These are phyloP conservation scores for Pelosia muscerda DNA, from an alignment of 2,888 invertebrate genomes.

Conservation along the genomic window DNA sequence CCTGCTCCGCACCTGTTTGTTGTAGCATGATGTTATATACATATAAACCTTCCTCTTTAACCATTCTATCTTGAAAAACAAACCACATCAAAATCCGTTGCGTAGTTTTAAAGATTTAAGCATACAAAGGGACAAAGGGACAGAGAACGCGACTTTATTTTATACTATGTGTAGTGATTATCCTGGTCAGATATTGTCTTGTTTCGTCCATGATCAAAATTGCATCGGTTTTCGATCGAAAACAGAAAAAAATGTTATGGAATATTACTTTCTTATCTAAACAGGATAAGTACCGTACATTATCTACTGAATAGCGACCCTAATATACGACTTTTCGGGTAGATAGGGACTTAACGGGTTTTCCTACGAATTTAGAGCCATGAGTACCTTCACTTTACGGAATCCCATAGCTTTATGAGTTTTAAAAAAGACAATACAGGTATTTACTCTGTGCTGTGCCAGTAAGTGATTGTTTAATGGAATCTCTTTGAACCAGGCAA, in stretches of 20 bases:
- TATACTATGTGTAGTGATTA: no score
- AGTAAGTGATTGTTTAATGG: no score
- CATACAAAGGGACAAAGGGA: no score
- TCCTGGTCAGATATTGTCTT: not conserved
- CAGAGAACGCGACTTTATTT: no score
- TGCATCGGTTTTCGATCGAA: not conserved
- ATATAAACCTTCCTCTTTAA: no score
- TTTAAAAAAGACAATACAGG: not conserved
- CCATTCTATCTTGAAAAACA: no score
- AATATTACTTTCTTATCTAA: constrained; percentile 4
- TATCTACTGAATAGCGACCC: not conserved
- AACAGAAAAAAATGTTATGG: not conserved
- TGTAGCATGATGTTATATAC: no score
- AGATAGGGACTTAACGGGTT: constrained; percentile 2
- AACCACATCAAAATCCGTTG: no score
- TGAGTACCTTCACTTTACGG: not conserved
- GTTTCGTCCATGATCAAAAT: not conserved
- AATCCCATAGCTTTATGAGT: not conserved
- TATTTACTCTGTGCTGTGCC: not conserved
- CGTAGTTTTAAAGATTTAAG: no score
- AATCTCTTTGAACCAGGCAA: no score
- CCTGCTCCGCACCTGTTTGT: no score
- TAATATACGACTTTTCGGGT: not conserved
- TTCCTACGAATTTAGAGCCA: not conserved
- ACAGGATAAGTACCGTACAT: not conserved